Evolutionary conservation across 2,888 invertebrate genomes (phyloP).

Genomic region (Nineta flava): DNA sequence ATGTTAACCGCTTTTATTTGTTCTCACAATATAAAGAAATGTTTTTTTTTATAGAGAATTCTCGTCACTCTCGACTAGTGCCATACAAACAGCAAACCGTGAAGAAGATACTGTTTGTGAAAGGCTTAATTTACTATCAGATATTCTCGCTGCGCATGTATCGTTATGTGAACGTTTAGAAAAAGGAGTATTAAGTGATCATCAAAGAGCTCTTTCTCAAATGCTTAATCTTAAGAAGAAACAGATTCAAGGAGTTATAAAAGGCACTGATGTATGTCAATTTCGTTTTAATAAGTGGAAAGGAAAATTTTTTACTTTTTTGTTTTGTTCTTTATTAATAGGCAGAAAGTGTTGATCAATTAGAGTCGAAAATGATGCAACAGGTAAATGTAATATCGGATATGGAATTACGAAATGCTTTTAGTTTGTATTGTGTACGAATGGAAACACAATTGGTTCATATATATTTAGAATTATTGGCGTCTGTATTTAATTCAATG

Average conservation of each 20-base stretch:
- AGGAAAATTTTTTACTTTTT: too few relatives aligned
- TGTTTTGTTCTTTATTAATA: constrained; percentile 15
- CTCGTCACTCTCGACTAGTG: constrained; percentile 29
- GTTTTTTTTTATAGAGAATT: constrained; percentile 28
- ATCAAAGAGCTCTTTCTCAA: constrained; percentile 40
- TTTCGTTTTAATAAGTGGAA: background rate
- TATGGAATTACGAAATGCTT: constrained; percentile 40
- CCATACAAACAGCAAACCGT: constrained; percentile 32
- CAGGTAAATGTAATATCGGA: constrained; percentile 45
- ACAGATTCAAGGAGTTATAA: constrained; percentile 44
- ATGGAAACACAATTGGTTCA: constrained; percentile 45
- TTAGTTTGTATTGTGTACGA: constrained; percentile 42
- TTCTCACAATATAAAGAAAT: constrained; percentile 1
- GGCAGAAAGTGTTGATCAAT: constrained; percentile 41
- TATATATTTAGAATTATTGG: constrained; percentile 40
- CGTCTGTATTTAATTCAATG: constrained; percentile 37
- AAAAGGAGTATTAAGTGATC: constrained; percentile 41
- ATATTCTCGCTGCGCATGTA: constrained; percentile 35
- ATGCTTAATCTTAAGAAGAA: constrained; percentile 43
- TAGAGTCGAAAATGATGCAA: constrained; percentile 43
- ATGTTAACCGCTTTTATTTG: background rate
- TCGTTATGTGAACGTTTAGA: constrained; percentile 44
- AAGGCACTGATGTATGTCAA: constrained; percentile 37
- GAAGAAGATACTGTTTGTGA: constrained; percentile 39
- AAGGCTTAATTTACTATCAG: constrained; percentile 33